These are phyloP conservation scores for Cryptoprocta ferox DNA, from an alignment of 2,797 vertebrate species.

Conservation along the genomic window DNA sequence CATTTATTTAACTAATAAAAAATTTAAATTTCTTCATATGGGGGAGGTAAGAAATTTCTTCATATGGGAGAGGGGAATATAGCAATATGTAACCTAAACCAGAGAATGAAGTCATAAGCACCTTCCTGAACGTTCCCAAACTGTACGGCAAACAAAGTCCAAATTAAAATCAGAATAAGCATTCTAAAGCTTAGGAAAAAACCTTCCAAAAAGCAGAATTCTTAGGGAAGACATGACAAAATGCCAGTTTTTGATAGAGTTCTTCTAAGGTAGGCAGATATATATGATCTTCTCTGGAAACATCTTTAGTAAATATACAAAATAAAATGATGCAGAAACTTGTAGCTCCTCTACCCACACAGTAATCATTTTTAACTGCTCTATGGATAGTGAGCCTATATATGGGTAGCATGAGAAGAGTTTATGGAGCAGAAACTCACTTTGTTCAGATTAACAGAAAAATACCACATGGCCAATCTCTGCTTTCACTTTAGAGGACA, in stretches of 20 bases:
- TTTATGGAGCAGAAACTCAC: not conserved
- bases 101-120: not conserved
- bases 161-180: not conserved
- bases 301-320: not conserved
- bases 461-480: not conserved
- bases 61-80: not conserved
- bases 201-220: not conserved
- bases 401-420: not conserved
- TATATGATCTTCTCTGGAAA: not conserved
- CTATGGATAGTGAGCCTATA: not conserved
- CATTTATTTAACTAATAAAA: not conserved
- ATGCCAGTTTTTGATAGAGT: not conserved
- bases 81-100: not conserved
- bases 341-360: not conserved
- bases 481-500: not conserved
- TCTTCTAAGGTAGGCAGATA: not conserved
- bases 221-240: not conserved
- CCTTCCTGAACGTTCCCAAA: not conserved
- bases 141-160: not conserved
- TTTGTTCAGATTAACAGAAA: not conserved
- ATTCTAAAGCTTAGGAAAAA: not conserved
- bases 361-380: not conserved
- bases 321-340: not conserved
- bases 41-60: not conserved
- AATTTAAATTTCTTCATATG: not conserved